Evolutionary conservation across 1,140 invertebrate genomes (phyloP).

Genomic region (Ceratoteleas bidentatus): DNA sequence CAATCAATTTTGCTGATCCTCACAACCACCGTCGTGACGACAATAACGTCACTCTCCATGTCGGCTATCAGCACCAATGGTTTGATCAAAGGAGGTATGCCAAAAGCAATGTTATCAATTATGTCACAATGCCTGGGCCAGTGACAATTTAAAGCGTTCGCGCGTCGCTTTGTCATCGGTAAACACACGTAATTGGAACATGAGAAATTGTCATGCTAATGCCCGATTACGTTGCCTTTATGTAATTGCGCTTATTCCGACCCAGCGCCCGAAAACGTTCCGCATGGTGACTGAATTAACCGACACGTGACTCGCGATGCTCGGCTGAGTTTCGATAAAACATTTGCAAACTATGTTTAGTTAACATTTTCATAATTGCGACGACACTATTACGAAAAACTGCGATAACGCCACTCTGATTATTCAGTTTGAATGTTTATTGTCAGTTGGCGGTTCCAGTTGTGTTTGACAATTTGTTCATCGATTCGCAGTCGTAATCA

Average conservation of each 20-base stretch:
- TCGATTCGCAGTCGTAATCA: too few species aligned
- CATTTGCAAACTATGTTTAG: too few species aligned
- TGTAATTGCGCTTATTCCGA: background rate
- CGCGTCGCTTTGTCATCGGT: background rate
- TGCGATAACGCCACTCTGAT: too few species aligned
- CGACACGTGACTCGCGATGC: too few species aligned
- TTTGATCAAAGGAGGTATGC: conserved; percentile 91
- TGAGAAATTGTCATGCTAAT: conserved; percentile 25
- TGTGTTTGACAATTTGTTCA: too few species aligned
- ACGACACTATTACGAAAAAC: too few species aligned
- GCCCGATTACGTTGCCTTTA: conserved; percentile 8
- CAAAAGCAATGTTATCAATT: conserved; percentile 55
- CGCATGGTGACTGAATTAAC: too few species aligned
- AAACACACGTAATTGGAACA: conserved; percentile 21
- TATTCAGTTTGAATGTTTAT: too few species aligned
- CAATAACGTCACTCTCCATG: conserved; percentile 97
- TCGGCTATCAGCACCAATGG: conserved; percentile 98
- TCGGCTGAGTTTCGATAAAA: too few species aligned
- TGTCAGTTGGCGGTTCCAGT: too few species aligned
- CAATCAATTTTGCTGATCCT: conserved; percentile 90
- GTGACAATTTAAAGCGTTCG: conserved; percentile 20
- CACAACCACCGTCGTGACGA: conserved; percentile 93
- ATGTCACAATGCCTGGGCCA: conserved; percentile 19
- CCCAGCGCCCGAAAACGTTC: too few species aligned
- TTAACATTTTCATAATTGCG: too few species aligned